Percentiles rank a stretch among this genome's conserved stretches.
phyloP scores from a whole-genome alignment of 1,140 invertebrate species.

The Macrosteles quadrilineatus region DNA sequence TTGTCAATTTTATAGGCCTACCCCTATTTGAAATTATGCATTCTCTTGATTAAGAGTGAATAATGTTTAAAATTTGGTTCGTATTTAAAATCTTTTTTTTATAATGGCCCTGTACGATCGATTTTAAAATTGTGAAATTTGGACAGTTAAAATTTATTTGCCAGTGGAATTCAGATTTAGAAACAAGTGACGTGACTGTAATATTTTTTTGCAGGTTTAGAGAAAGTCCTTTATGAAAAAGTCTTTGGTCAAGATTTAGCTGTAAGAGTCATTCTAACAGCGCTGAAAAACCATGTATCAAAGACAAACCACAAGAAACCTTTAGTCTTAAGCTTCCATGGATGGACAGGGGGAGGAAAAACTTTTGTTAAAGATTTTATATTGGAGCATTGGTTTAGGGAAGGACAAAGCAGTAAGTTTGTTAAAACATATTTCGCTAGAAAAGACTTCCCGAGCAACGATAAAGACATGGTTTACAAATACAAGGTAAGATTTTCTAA shows the following conservation, averaged over 20 bases:
- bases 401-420: constrained; percentile 74
- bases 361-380: constrained; percentile 82
- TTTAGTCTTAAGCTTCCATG: constrained; percentile 74
- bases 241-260: constrained; percentile 70
- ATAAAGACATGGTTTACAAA: too few species aligned
- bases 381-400: constrained; percentile 69
- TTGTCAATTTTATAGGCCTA: too few species aligned
- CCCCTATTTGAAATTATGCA: too few species aligned
- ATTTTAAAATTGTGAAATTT: too few species aligned
- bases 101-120: too few species aligned
- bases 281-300: constrained; percentile 60
- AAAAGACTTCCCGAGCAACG: constrained; percentile 81
- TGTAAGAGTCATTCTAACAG: constrained; percentile 54
- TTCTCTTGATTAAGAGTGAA: too few species aligned
- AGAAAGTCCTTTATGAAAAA: constrained; percentile 41
- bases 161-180: too few species aligned
- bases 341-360: constrained; percentile 82
- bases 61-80: too few species aligned
- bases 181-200: neutral
- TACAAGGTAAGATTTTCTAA: too few species aligned
- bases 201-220: constrained; percentile 45
- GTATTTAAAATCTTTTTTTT: too few species aligned
- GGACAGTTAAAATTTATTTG: too few species aligned
- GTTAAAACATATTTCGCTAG: constrained; percentile 81
- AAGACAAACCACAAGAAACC: constrained; percentile 56